Base-by-base conservation (phyloP, 1,140 invertebrate genomes). In the Nymphalis io region DNA sequence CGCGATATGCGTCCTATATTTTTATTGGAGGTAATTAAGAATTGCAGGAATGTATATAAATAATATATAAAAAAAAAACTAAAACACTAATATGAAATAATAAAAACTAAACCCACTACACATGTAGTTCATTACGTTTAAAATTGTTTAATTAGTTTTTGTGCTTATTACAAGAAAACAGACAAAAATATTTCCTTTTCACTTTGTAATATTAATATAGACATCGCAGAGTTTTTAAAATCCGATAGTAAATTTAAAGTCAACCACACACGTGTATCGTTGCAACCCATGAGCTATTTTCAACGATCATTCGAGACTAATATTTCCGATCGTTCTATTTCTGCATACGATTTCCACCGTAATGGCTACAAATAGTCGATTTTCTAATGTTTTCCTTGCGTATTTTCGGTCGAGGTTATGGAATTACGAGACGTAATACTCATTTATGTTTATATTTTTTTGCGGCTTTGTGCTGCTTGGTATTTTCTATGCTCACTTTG, bases 361-460 rank as follows among this genome's bases (percentile, higher is more conserved):
- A 38, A 62, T 53, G 5, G 46, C 16, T 51, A 63, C 27, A 51
- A 63, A 63, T 63, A 51, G 27, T 33, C 33, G 46, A 13, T 63
- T 63, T 63, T 39, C 44, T 63, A 20, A 23, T 27, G 60, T 62
- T 62, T 51, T 23, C 60, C 20, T 63, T 59, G 6, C 60, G 60
- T 48, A 57, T 48, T 61, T 61, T 48, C 42, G 42, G 42, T 20
- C 27, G 46, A 61, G 40, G 42, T 27, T 46, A 27, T 11, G 44
- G n/a, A 60, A 42, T 61, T 57, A 27, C n/a, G 10, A 51, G 46
- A 51, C 18, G 16, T 20, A n/a, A 51, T 42, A 15, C 40, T 11
- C 15, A 15, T 3, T 42, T 42, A 42, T 42, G 40, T 42, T 42
- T 42, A 42, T 46, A 46, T 0, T 46, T 16, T 15, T 46, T 16